Base-by-base conservation (phyloP, 2,888 invertebrate species). In the Pristionchus maxplancki region DNA sequence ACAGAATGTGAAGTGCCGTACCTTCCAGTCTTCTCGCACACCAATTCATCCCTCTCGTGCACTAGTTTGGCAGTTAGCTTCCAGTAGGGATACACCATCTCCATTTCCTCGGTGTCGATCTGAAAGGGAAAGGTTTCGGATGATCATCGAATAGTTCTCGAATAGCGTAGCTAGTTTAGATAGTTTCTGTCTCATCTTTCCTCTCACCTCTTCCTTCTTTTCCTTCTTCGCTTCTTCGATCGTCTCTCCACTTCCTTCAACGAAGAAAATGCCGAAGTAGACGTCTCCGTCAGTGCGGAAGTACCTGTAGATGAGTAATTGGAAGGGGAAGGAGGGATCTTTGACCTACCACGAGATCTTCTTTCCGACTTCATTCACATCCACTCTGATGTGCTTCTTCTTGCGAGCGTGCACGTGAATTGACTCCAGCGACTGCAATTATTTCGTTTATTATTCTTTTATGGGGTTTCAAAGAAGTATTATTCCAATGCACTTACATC, bases 41-140 rank as follows among this genome's bases (percentile, higher is more conserved):
- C 62, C 5, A 94, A 83, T 44, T 82, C 87, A 83, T 94, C 94
- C n/a, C 74, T 58, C 87, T 94, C 94, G 88, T 95, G 94, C n/a
- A 94, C 94, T 20, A 94, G 87, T 89, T 92, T 93, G 0, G 94
- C 94, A 0, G 92, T 89, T 44, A 94, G 83, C 87, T 94, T 93
- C 84, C 94, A 87, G 91, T 91, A 94, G 11, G 94, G 94, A 87
- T 94, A 92, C 13, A 93, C 93, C 94, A 94, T 93, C 81, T 95
- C 94, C 88, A 91, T 89, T 11, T 67, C 62, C 1, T 94, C 93
- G 3, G 91, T 87, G 53, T 94, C 92, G 58, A 92, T 89, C 13
- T 92, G 89, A 78, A 67, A 20, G 0, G 31, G 24, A 24, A 48
- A 8, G 37, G 71, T 24, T 15, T 3, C 5, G 58, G 58, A 67